These are phyloP conservation scores for Apus apus DNA, from an alignment of 2,113 vertebrate species.

Conservation along the genomic window DNA sequence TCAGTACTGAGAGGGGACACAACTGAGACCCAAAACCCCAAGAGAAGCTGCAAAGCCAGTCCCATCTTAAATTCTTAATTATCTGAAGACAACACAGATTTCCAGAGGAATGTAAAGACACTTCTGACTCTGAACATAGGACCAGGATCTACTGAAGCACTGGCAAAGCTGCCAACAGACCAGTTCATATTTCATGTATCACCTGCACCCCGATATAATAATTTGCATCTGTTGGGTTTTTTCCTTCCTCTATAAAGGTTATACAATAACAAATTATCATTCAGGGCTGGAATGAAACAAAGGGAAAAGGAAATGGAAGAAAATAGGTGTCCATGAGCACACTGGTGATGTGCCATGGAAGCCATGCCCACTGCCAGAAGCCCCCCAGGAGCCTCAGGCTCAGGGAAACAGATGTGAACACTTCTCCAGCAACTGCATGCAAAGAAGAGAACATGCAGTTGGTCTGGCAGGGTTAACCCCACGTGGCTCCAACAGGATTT, in stretches of 20 bases:
- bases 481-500: not conserved
- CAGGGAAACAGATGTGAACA: not conserved
- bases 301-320: not conserved
- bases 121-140: not conserved
- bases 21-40: not conserved
- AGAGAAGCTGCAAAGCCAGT: not conserved
- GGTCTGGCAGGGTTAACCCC: not conserved
- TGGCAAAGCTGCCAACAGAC: not conserved
- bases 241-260: not conserved
- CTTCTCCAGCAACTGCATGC: not conserved
- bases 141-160: not conserved
- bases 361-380: not conserved
- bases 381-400: not conserved
- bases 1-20: not conserved
- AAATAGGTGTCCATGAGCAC: not conserved
- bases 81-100: not conserved
- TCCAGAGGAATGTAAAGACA: not conserved
- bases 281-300: not conserved
- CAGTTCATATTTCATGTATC: not conserved
- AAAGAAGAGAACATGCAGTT: not conserved
- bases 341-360: not conserved
- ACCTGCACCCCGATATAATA: not conserved
- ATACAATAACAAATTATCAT: not conserved
- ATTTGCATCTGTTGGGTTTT: not conserved
- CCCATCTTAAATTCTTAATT: not conserved